Evolutionary conservation across 2,113 vertebrate genomes (phyloP).

Genomic region (Paralichthys olivaceus): DNA sequence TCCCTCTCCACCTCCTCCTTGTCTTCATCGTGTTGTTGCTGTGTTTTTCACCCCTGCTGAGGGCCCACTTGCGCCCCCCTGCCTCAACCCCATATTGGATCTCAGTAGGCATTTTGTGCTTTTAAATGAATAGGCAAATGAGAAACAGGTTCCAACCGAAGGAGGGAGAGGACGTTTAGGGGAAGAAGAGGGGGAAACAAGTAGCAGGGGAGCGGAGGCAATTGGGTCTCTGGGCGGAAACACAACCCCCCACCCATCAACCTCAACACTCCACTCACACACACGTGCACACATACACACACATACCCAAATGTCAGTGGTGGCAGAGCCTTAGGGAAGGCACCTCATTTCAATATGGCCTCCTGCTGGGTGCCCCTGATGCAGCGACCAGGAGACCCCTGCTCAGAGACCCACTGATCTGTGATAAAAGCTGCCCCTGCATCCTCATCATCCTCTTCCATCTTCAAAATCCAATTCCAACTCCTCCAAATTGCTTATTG

Average conservation of each 20-base stretch:
- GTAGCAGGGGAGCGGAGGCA: slow-evolving; percentile 76
- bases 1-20: slow-evolving; percentile 58
- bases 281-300: slow-evolving; percentile 46
- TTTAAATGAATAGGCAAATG: slow-evolving; percentile 87
- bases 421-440: slow-evolving; percentile 79
- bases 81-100: slow-evolving; percentile 86
- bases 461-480: slow-evolving; percentile 83
- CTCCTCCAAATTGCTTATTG: slow-evolving; percentile 79
- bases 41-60: slow-evolving; percentile 80
- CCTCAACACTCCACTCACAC: slow-evolving; percentile 61
- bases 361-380: slow-evolving; percentile 73
- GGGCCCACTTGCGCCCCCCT: slow-evolving; percentile 80
- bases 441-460: slow-evolving; percentile 76
- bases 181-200: slow-evolving; percentile 62
- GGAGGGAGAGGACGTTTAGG: slow-evolving; percentile 51
- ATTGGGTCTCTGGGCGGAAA: slow-evolving; percentile 79
- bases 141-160: slow-evolving; percentile 75
- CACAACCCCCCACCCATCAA: slow-evolving; percentile 65
- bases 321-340: slow-evolving; percentile 75
- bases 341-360: slow-evolving; percentile 81
- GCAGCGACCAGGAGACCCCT: slow-evolving; percentile 72
- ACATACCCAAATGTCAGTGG: slow-evolving; percentile 75
- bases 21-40: slow-evolving; percentile 74
- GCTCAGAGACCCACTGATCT: slow-evolving; percentile 78
- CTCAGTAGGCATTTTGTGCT: slow-evolving; percentile 85